Base-by-base conservation (phyloP, 2,113 vertebrate genomes). In the Sinosuthora webbiana region DNA sequence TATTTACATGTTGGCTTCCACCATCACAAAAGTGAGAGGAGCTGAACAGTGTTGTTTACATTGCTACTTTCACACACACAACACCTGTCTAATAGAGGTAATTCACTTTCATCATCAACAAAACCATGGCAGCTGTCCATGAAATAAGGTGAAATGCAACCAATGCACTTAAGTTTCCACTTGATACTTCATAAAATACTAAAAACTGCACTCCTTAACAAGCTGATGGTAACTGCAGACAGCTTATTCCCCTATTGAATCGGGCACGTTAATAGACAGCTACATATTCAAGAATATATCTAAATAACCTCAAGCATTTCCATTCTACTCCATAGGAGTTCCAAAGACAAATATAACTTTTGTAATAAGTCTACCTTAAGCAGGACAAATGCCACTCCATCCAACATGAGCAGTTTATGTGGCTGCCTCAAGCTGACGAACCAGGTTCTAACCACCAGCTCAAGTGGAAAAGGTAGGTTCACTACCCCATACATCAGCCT, bases 381-480 rank as follows among this genome's bases (percentile, higher is more conserved):
- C 6, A n/a, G 49, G 28, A 79, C 57, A 79, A n/a, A 79, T 23
- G 16, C 47, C 52, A 63, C 33, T 75, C 60, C 18, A 84, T 16
- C 30, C 22, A 84, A 63, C 6, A 20, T 0, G 0, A 71, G 47
- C 7, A 50, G 35, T n/a, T 67, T 37, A 45, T 0, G 0, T 15
- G n/a, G 49, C 44, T 92, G 49, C 25, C 44, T 45, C 33, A 50
- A 35, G 62, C 6, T 23, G 16, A 52, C 0, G 1, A 69, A 33
- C 3, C 14, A 90, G 79, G 33, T 60, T 75, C 53, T 52, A 86
- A 73, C 7, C 12, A 68, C 10, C 8, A 57, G 4, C 20, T 37
- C 49, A 33, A 17, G 4, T 24, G 42, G 30, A 67, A 90, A 79
- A 88, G 20, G n/a, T 5, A 53, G 11, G 25, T 28, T 52, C 30